Base-by-base conservation (phyloP, 2,113 vertebrate genomes). In the Balaenoptera acutorostrata region DNA sequence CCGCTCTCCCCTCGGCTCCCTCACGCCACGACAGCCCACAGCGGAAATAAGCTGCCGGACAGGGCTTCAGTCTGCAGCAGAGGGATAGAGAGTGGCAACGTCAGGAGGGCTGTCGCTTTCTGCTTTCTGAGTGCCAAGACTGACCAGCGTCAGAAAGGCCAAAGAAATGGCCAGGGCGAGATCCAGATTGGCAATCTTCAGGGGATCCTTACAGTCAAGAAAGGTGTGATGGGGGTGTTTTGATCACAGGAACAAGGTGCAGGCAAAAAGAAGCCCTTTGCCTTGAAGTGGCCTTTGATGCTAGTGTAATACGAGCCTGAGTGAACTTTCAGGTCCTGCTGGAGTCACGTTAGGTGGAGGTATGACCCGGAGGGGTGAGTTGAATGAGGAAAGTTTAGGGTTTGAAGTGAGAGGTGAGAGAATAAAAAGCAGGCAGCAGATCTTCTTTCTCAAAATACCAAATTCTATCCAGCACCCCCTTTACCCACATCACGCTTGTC, bases 1-100 rank as follows among this genome's bases (percentile, higher is more conserved):
- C 8, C 8, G 57, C 85, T 36, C 96, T 72, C 74, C 84, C 59
- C 86, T 85, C 95, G 64, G 64, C 82, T 96, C 83, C 81, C 87
- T 49, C 90, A 31, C 39, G 25, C 85, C 95, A 39, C 8, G 88
- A 93, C 36, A 85, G 90, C 94, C 94, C 97, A 49, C 95, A 41
- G 94, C 39, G 95, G 95, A 92, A 92, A 78, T 25, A 69, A 87
- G 84, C 95, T n/a, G 81, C 41, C 1, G 94, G 88, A 36, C 21
- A 36, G 2, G 44, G 97, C 96, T 90, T 52, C 41, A 18, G 20
- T 88, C 72, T 80, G 93, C 93, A 74, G 95, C 97, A 52, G 33
- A 87, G 97, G 90, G 72, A 90, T 49, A 3, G 75, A 36, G 17
- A 17, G 81, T 2, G n/a, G 84, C 97, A 36, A 83, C 41, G 20